A percentile compares a stretch with the other conserved stretches of the same genome.
These are phyloP conservation scores for Callorhinus ursinus DNA, from an alignment of 2,113 vertebrate species.

Conservation along the genomic window DNA sequence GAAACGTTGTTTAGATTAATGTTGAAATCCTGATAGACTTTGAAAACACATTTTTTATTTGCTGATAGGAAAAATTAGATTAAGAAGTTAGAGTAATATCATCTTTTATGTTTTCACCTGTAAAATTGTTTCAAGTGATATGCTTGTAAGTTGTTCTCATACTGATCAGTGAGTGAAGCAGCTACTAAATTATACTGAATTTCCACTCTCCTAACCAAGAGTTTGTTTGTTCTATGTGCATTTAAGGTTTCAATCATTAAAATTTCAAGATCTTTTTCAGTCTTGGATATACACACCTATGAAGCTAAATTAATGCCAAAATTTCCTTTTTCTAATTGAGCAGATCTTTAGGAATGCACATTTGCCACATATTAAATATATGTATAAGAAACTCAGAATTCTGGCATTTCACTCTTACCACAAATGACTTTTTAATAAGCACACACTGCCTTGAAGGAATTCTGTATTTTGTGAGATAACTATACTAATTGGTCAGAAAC, in stretches of 20 bases:
- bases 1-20: not conserved
- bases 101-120: not conserved
- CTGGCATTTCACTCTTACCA: not conserved
- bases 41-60: not conserved
- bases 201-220: not conserved
- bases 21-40: not conserved
- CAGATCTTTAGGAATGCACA: not conserved
- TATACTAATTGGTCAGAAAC: not conserved
- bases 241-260: not conserved
- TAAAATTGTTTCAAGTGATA: not conserved
- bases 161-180: not conserved
- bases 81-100: not conserved
- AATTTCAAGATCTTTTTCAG: not conserved
- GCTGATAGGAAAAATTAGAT: not conserved
- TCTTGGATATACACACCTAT: not conserved
- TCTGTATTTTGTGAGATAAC: slow-evolving; percentile 20
- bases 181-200: not conserved
- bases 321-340: not conserved
- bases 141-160: not conserved
- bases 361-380: not conserved
- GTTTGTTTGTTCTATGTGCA: not conserved
- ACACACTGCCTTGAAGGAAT: not conserved
- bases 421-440: slow-evolving; percentile 1
- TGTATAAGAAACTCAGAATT: not conserved
- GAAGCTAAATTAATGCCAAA: not conserved